Percentiles rank a stretch among this genome's conserved stretches.
These are phyloP conservation scores for Eulimnadia texana DNA, from an alignment of 1,140 invertebrate genomes.

Conservation along the genomic window DNA sequence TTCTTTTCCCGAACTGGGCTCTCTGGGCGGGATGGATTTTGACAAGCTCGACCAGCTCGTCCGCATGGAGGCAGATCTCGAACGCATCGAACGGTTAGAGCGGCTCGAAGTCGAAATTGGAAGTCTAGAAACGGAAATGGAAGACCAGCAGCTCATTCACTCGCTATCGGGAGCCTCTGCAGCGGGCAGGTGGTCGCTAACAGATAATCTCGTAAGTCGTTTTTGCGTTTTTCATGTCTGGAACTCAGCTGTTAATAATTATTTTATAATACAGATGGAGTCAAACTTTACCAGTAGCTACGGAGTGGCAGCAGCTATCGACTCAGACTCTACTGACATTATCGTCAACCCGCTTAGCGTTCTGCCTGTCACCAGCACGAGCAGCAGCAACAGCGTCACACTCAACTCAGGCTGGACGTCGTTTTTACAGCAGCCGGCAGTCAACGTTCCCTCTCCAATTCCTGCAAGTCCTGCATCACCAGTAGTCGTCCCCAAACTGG, in stretches of 20 bases:
- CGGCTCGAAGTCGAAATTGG: conserved; percentile 14
- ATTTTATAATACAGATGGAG: background rate
- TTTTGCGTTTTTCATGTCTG: background rate
- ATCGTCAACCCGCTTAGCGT: conserved; percentile 12
- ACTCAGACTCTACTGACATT: conserved; percentile 14
- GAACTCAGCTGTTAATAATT: background rate
- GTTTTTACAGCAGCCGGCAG: conserved; percentile 3
- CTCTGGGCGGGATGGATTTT: conserved; percentile 4
- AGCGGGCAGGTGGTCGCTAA: background rate
- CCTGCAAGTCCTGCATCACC: conserved; percentile 12
- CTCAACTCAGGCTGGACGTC: background rate
- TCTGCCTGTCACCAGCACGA: conserved; percentile 9
- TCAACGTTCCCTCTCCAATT: conserved; percentile 9
- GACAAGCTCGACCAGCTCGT: conserved; percentile 15
- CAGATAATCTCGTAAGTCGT: conserved; percentile 1
- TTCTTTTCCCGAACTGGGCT: conserved; percentile 7
- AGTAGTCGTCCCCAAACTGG: background rate
- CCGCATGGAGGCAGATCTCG: conserved; percentile 12
- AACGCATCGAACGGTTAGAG: conserved; percentile 12
- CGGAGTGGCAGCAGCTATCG: conserved; percentile 6
- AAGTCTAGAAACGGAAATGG: conserved; percentile 10
- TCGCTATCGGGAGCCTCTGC: conserved; percentile 1
- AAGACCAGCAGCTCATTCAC: conserved; percentile 3
- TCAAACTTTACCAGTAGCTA: background rate
- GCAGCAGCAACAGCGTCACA: background rate